Base-by-base conservation (phyloP, 2,888 invertebrate genomes). In the Trichopria drosophilae region DNA sequence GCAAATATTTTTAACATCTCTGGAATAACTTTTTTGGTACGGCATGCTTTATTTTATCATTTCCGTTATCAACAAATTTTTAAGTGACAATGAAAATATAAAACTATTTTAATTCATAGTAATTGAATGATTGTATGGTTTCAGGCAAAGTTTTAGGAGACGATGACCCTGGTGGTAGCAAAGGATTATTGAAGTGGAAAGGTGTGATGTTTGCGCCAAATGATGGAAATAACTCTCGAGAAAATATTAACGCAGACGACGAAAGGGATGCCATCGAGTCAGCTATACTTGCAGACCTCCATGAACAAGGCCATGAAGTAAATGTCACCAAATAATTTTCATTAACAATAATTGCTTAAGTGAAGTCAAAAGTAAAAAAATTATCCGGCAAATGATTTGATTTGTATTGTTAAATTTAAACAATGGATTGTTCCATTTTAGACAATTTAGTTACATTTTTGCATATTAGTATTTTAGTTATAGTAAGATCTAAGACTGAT, bases 141-240 rank as follows among this genome's bases (percentile, higher is more conserved):
- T n/a, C 57, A 75, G 71, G 72, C 34, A 71, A 69, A 62, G 57
- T 72, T 42, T 57, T 70, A 46, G 70, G 69, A 24, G 64, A 61
- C 4, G 74, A 77, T 18, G 76, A 77, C 55, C 72, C 77, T 72
- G 80, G 69, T 13, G 82, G 75, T 37, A 73, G 70, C 47, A 76
- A 83, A 60, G 82, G 84, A 40, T 77, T 88, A 64, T 80, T 85
- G 63, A 89, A 88, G 77, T 88, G 89, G 88, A 88, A 88, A 74
- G 87, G 85, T 39, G 84, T 85, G 35, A 83, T 86, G 58, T 80
- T 88, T 65, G 84, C 85, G 13, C 85, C 86, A 3, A 84, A 85
- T 58, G 82, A 82, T 61, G 82, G 81, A 59, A 77, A 69, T 35
- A 71, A 68, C 22, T 35, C 47, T 6, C 58, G 60, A 20, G 51